Base-by-base conservation (phyloP, 2,888 invertebrate species). In the Aelia acuminata region DNA sequence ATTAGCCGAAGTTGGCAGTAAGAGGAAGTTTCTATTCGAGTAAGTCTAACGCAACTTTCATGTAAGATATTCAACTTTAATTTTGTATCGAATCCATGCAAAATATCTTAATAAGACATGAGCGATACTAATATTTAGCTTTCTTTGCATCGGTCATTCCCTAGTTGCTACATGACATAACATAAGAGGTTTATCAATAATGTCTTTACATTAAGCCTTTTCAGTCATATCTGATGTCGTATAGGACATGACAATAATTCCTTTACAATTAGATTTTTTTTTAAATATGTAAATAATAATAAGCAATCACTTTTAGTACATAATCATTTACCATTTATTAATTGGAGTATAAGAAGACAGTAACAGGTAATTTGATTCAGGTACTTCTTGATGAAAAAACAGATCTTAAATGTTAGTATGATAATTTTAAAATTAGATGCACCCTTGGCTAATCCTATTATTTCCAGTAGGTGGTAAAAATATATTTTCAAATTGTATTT, bases 381-480 rank as follows among this genome's bases (percentile, higher is more conserved):
- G 63, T 80, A 80, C 80, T 80, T 80, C 39, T 8, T 22, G n/a
- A n/a, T n/a, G n/a, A n/a, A n/a, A n/a, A 43, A 43, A 80, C 80
- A 80, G 80, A 80, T 80, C 80, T 80, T 35, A 35, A 35, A 70
- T 70, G 31, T 18, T 26, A 35, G 35, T 35, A 35, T 35, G 15
- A 57, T 20, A 31, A 63, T 63, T 63, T 31, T 5, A 63, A 35
- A 31, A 57, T 57, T 5, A 70, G 35, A 18, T 20, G 63, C 26
- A 70, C 35, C 31, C 31, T 13, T 20, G n/a, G n/a, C n/a, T n/a
- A n/a, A n/a, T n/a, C n/a, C n/a, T 31, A 8, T 35, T 35, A 70
- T 7, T 70, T 70, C 22, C 18, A 13, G 10, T 35, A 13, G 18
- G 18, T 35, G 35, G 63, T 70, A 35, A 35, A 31, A 31, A 63